Base-by-base conservation (phyloP, 2,797 vertebrate species). In the Caiman crocodilus region DNA sequence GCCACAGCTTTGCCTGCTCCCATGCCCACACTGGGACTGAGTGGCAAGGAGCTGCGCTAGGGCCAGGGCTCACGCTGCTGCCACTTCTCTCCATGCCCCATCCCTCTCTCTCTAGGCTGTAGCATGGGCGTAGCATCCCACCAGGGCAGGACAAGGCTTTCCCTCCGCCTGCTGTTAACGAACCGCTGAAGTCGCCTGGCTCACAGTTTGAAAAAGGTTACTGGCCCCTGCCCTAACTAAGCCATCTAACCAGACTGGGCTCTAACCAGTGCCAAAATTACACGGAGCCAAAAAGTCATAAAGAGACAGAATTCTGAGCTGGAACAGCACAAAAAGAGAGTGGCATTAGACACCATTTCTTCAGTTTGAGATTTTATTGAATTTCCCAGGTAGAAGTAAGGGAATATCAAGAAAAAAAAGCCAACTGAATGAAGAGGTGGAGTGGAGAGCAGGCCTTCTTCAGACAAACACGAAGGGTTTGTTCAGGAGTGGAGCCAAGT, bases 381-480 rank as follows among this genome's bases (percentile, higher is more conserved):
- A 78, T 93, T 87, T 94, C 90, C 80, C 42, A 17, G 56, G 87
- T 30, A 89, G 74, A 71, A 85, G 88, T 28, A 92, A 82, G 56
- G 2, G 0, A 89, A 17, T 84, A 94, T 91, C 85, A 96, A 84
- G 91, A 71, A 94, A 94, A 92, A 87, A 64, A 81, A 95, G 91
- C 63, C 80, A 80, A 81, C 91, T 78, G 74, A 90, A 92, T 90
- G 92, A 86, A 88, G 97, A 95, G 93, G 95, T 0, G 4, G 87
- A 89, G 93, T 86, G 64, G 81, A 86, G 67, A 94, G 90, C 90
- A 82, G 92, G 87, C 96, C 95, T 97, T 97, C 96, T 95, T 94
- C 92, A 95, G 96, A 95, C 94, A 97, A 96, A 96, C 96, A 95
- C 20, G 64, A 76, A 82, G 74, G 88, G 88, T 96, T 96, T 98